These are phyloP conservation scores for Lasioglossum figueresi DNA, from an alignment of 2,888 invertebrate species.

Conservation along the genomic window DNA sequence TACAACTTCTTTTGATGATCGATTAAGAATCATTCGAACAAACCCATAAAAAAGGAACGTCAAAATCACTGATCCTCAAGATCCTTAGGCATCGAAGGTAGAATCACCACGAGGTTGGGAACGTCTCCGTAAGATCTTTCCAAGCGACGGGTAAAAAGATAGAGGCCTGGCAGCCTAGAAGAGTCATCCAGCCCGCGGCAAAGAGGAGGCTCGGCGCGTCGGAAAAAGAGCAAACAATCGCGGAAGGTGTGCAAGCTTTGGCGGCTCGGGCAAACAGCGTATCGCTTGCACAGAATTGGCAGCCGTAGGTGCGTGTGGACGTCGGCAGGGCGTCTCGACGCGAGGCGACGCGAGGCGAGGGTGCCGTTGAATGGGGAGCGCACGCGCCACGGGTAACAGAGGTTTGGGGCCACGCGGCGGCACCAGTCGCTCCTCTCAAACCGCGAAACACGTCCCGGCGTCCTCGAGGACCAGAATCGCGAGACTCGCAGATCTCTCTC, in stretches of 20 bases:
- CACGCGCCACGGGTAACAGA: conserved; percentile 71
- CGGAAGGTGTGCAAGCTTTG: not conserved
- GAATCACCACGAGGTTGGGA: not conserved
- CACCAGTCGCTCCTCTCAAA: conserved; percentile 79
- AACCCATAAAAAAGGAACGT: not conserved
- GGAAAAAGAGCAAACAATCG: conserved; percentile 4
- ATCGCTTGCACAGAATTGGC: not conserved
- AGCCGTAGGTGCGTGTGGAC: not conserved
- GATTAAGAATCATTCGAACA: too few relatives aligned
- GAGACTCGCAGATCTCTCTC: conserved; percentile 33
- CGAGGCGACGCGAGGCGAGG: conserved; percentile 54
- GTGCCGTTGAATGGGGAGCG: conserved; percentile 69
- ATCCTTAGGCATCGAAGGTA: not conserved
- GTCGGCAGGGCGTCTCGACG: conserved; percentile 7
- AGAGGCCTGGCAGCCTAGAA: not conserved
- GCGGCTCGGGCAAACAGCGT: not conserved
- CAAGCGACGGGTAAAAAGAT: not conserved
- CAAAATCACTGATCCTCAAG: not conserved
- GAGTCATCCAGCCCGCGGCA: not conserved
- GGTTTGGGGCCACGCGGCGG: conserved; percentile 81
- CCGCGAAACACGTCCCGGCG: conserved; percentile 79
- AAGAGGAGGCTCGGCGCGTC: not conserved
- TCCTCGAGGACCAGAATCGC: conserved; percentile 60
- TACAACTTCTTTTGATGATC: too few relatives aligned
- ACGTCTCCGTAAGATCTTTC: not conserved